Conservation (phyloP, 30 jellyfish, hydroid and myxozoan species). For the Nemopilema nomurai region DNA sequence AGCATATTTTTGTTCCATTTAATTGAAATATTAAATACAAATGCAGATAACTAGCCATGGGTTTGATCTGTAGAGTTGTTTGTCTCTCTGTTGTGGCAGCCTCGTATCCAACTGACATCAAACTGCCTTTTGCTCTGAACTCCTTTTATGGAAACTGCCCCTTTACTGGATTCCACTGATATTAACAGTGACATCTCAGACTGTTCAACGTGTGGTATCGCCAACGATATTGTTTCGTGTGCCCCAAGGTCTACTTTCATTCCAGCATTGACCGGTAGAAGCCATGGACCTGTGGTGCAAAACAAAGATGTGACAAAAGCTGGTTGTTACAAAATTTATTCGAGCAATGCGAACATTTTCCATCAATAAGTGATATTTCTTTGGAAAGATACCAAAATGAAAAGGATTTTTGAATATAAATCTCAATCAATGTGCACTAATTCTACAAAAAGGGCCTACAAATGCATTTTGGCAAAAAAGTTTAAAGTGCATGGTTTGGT, state of each 20-base stretch:
- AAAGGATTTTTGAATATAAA: no score
- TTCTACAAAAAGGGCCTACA: no score
- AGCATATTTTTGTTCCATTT: no score
- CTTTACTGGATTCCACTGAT: background rate
- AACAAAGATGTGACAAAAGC: no score
- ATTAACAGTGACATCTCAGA: background rate
- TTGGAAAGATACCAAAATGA: no score
- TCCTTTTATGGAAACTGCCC: background rate
- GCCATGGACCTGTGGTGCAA: conserved; percentile 16
- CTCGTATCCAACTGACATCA: background rate
- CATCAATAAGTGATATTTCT: no score
- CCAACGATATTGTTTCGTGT: conserved; percentile 1
- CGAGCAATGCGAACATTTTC: no score
- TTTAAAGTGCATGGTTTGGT: no score
- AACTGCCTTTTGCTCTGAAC: background rate
- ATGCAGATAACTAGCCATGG: background rate
- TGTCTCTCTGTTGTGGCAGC: background rate
- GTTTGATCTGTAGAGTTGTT: background rate
- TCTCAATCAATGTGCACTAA: no score
- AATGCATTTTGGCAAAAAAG: no score
- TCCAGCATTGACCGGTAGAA: background rate
- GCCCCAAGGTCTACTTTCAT: background rate
- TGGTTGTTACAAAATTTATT: no score
- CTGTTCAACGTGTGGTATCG: background rate
- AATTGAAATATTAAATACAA: no score